These are phyloP conservation scores for Chloroceryle aenea DNA, from an alignment of 2,113 vertebrate genomes.

Conservation along the genomic window DNA sequence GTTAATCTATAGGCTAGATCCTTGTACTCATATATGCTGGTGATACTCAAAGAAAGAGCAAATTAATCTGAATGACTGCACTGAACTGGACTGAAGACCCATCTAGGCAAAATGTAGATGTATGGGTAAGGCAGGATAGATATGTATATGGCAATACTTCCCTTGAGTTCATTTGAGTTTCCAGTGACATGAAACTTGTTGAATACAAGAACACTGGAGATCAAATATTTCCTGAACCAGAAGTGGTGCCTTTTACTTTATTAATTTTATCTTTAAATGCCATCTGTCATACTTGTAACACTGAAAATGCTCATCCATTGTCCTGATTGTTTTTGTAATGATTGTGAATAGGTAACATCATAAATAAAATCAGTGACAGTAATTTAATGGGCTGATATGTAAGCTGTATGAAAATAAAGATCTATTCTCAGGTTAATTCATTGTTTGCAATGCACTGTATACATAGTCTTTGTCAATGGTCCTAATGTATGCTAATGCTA, in stretches of 20 bases:
- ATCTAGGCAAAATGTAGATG: not conserved
- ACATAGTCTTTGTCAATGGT: not conserved
- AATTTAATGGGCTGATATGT: not conserved
- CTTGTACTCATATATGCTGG: not conserved
- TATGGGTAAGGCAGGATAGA: not conserved
- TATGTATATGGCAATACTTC: not conserved
- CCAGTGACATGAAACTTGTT: not conserved
- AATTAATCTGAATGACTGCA: not conserved
- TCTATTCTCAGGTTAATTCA: constrained; percentile 24
- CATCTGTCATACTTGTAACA: not conserved
- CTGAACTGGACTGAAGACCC: not conserved
- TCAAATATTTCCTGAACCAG: not conserved
- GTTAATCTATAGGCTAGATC: not conserved
- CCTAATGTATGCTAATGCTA: constrained; percentile 18
- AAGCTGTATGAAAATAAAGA: constrained; percentile 2
- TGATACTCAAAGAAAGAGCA: not conserved
- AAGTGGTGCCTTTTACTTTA: not conserved
- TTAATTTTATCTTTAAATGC: not conserved
- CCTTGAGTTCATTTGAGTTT: not conserved
- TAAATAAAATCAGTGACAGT: not conserved
- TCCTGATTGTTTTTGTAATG: not conserved
- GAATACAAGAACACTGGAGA: not conserved
- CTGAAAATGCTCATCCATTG: not conserved
- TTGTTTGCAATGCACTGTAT: not conserved
- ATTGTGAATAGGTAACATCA: not conserved